These are phyloP conservation scores for Parnassius glacialis DNA, from an alignment of 2,888 invertebrate genomes.

Conservation along the genomic window DNA sequence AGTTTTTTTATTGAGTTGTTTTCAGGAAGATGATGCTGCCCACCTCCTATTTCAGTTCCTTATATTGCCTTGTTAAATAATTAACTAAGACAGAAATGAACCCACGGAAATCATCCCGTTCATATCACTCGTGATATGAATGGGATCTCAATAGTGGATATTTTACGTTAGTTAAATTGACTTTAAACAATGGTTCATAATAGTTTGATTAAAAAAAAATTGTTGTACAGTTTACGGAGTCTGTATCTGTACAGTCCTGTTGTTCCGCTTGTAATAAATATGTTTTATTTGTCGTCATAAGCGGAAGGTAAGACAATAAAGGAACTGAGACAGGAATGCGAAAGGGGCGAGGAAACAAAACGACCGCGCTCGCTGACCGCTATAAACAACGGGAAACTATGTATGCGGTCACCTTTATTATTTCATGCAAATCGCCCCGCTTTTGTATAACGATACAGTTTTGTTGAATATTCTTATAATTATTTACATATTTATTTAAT, in stretches of 20 bases:
- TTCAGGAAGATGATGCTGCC: too few species aligned
- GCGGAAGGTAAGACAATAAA: conserved; percentile 78
- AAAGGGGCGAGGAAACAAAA: conserved; percentile 60
- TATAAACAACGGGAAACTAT: conserved; percentile 76
- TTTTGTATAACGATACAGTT: conserved; percentile 46
- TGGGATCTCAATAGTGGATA: too few species aligned
- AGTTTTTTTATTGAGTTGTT: too few species aligned
- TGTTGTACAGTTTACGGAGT: conserved; percentile 9
- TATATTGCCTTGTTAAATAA: too few species aligned
- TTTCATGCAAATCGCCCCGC: conserved; percentile 73
- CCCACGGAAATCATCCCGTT: too few species aligned
- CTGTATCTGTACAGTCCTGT: conserved; percentile 36
- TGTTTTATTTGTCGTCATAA: conserved; percentile 60
- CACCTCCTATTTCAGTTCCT: too few species aligned
- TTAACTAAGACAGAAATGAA: too few species aligned
- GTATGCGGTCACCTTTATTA: conserved; percentile 76
- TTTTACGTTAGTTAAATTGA: too few species aligned
- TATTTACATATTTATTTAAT: conserved; percentile 31
- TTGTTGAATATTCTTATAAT: conserved; percentile 48
- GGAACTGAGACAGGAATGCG: conserved; percentile 73
- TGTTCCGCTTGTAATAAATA: conserved; percentile 60
- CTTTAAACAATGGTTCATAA: too few species aligned
- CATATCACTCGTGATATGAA: too few species aligned
- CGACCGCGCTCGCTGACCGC: conserved; percentile 65
- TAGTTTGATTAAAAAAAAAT: background rate